Conservation (phyloP, 2,113 vertebrate genomes). For the Cochlearius cochlearius region DNA sequence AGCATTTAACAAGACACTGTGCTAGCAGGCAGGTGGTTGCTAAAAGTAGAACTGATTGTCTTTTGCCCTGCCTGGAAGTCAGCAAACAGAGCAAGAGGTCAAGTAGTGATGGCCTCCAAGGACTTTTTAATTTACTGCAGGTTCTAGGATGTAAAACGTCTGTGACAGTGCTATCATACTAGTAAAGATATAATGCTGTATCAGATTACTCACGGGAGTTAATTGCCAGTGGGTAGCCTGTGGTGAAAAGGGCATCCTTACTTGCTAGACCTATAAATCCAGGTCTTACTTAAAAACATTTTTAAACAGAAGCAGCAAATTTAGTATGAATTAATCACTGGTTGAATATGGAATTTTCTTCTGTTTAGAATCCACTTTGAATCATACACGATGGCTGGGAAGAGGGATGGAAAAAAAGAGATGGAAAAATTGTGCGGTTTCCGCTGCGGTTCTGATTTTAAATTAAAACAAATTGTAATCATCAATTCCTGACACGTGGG, state of each 20-base stretch:
- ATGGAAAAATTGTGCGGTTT: not conserved
- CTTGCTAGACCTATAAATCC: not conserved
- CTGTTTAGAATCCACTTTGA: not conserved
- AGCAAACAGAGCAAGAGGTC: constrained; percentile 16
- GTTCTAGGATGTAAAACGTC: not conserved
- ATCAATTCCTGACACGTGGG: not conserved
- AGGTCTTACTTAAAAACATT: not conserved
- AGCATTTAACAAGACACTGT: not conserved
- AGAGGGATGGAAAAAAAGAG: not conserved
- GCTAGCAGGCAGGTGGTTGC: not conserved
- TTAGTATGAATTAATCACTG: not conserved
- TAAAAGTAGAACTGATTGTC: not conserved
- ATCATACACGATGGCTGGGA: not conserved
- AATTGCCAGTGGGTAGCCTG: not conserved
- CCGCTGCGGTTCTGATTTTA: not conserved
- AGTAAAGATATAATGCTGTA: not conserved
- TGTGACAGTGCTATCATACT: not conserved
- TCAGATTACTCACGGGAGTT: constrained; percentile 25
- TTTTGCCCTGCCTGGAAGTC: not conserved
- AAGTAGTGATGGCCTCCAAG: not conserved
- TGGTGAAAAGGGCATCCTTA: not conserved
- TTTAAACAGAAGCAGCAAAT: not conserved
- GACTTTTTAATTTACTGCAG: constrained; percentile 27
- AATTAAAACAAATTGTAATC: not conserved
- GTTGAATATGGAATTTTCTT: not conserved